Percentiles rank a stretch among this genome's conserved stretches.
Conservation (phyloP, 2,797 vertebrate genomes). For the Acanthopagrus latus region DNA sequence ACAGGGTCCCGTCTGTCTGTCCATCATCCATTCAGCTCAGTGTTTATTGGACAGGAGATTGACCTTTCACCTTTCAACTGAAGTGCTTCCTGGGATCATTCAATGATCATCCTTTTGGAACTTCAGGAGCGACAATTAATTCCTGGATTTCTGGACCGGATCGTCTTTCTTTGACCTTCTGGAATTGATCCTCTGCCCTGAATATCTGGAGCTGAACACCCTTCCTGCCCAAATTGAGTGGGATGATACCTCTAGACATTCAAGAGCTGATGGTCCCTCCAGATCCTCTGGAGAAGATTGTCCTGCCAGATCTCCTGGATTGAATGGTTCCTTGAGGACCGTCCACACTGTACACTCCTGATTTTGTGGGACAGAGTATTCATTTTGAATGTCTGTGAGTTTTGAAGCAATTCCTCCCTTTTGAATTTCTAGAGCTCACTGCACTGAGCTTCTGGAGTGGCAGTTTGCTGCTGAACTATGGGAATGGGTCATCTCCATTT, state of each 20-base stretch:
- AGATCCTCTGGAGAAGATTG: too few relatives aligned
- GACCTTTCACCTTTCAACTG: conserved; percentile 66
- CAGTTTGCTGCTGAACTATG: not conserved
- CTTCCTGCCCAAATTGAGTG: too few relatives aligned
- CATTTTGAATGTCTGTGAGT: not conserved
- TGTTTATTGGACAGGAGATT: conserved; percentile 54
- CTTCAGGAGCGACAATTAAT: not conserved
- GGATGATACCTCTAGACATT: not conserved
- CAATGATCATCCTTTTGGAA: conserved; percentile 79
- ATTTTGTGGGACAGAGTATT: too few relatives aligned
- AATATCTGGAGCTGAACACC: not conserved
- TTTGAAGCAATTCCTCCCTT: conserved; percentile 55
- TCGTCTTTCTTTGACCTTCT: not conserved
- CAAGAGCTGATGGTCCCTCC: not conserved
- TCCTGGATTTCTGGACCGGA: conserved; percentile 5
- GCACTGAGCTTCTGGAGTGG: too few relatives aligned
- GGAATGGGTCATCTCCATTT: not conserved
- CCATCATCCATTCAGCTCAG: conserved; percentile 43
- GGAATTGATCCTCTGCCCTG: not conserved
- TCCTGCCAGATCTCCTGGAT: not conserved
- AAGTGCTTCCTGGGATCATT: conserved; percentile 85
- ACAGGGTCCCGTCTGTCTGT: conserved; percentile 74
- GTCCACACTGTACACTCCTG: too few relatives aligned
- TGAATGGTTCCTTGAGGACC: not conserved
- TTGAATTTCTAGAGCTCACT: conserved; percentile 73